Conservation (phyloP, 2,797 vertebrate genomes). For the Novumbra hubbsi region DNA sequence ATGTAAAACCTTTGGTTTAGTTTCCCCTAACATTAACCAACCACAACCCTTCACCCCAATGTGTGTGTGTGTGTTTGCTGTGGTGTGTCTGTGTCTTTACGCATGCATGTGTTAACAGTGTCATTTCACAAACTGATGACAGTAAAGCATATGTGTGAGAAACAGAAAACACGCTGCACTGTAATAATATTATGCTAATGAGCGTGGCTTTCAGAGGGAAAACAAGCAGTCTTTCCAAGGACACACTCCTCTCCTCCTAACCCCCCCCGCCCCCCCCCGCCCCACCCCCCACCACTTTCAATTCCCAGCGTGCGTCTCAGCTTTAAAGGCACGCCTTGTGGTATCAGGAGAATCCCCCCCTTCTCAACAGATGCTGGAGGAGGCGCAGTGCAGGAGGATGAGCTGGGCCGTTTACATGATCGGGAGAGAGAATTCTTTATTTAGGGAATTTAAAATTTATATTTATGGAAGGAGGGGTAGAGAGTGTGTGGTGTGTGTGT, state of each 20-base stretch:
- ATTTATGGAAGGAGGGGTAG: slow-evolving; percentile 47
- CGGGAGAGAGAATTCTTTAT: slow-evolving; percentile 54
- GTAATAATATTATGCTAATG: slow-evolving; percentile 73
- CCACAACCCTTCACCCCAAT: too few relatives aligned
- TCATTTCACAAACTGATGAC: slow-evolving; percentile 15
- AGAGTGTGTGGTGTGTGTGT: not conserved
- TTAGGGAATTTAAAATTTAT: slow-evolving; percentile 65
- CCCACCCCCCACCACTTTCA: slow-evolving; percentile 34
- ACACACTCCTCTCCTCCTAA: slow-evolving; percentile 52
- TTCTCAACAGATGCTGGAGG: slow-evolving; percentile 56
- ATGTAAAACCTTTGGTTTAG: too few relatives aligned
- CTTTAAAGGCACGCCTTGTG: slow-evolving; percentile 59
- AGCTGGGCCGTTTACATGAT: not conserved
- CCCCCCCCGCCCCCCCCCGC: not conserved
- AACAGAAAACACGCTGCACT: slow-evolving; percentile 27
- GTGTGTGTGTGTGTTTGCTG: not conserved
- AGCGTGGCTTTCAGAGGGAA: slow-evolving; percentile 64
- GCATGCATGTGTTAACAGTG: slow-evolving; percentile 44
- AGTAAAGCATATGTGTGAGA: slow-evolving; percentile 37
- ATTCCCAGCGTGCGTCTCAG: slow-evolving; percentile 73
- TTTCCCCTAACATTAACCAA: too few relatives aligned
- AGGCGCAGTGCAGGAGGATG: slow-evolving; percentile 35
- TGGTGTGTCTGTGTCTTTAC: slow-evolving; percentile 1
- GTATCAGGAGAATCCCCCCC: slow-evolving; percentile 64
- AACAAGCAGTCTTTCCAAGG: slow-evolving; percentile 72